These are phyloP conservation scores for Arbacia lixula DNA, from an alignment of 53 echinoderm and acorn worm species.

Conservation along the genomic window DNA sequence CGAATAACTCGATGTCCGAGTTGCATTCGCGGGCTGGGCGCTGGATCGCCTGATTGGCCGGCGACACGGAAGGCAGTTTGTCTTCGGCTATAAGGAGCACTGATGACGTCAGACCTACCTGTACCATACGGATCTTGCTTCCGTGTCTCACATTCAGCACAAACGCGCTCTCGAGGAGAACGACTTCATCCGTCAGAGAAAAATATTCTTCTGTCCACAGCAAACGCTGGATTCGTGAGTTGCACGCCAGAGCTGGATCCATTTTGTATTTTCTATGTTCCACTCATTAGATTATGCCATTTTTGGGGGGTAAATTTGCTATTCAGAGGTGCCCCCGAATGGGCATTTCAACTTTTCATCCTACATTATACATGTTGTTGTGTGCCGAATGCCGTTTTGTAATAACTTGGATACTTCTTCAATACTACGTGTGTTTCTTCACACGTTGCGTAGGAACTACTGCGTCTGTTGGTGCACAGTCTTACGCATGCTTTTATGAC, in stretches of 20 bases:
- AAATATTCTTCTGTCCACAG: slow-evolving; percentile 79
- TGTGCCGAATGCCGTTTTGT: no score
- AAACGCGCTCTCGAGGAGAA: slow-evolving; percentile 80
- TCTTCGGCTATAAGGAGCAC: slow-evolving; percentile 77
- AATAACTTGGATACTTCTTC: no score
- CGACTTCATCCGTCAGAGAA: slow-evolving; percentile 65
- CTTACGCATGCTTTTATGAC: no score
- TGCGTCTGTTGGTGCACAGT: no score
- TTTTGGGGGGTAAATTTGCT: not conserved
- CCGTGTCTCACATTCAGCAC: slow-evolving; percentile 67
- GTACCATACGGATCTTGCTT: slow-evolving; percentile 65
- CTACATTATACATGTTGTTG: no score
- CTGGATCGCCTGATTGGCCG: not conserved
- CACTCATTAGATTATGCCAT: not conserved
- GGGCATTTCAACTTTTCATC: no score
- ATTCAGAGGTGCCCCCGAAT: not conserved
- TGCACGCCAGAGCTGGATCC: slow-evolving; percentile 27
- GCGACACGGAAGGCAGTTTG: slow-evolving; percentile 6
- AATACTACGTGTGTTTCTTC: no score
- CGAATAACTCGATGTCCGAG: slow-evolving; percentile 74
- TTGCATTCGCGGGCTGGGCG: slow-evolving; percentile 25
- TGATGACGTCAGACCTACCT: slow-evolving; percentile 73
- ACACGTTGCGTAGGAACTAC: no score
- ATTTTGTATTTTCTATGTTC: not conserved
- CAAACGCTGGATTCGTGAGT: slow-evolving; percentile 70